Evolutionary conservation across 2,888 invertebrate species (phyloP).

Genomic region (Andrena bucephala): DNA sequence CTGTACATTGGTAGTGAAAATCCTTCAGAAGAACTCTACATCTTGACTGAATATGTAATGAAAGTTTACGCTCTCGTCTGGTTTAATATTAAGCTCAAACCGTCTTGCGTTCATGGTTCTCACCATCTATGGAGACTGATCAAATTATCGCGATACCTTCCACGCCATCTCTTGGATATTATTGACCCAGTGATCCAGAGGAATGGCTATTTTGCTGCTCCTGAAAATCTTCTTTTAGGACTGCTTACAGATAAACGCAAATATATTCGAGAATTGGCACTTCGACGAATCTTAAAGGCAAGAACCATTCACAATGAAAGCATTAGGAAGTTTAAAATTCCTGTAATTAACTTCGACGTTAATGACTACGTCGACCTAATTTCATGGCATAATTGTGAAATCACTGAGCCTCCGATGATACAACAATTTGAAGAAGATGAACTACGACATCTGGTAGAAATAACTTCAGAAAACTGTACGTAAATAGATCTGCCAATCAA

Average conservation of each 20-base stretch:
- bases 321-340: conserved; percentile 4
- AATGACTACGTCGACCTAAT: background rate
- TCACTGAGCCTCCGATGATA: background rate
- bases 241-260: conserved; percentile 4
- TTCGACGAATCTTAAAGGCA: background rate
- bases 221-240: conserved; percentile 3
- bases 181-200: too few species aligned
- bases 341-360: conserved; percentile 1
- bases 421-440: background rate
- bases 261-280: conserved; percentile 1
- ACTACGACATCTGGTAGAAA: background rate
- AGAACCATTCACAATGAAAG: conserved; percentile 1
- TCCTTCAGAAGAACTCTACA: background rate
- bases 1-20: background rate
- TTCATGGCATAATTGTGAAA: conserved; percentile 1
- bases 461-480: background rate
- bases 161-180: too few species aligned
- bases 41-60: background rate
- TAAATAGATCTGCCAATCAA: background rate
- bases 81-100: conserved; percentile 5
- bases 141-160: too few species aligned
- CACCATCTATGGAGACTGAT: background rate
- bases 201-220: background rate
- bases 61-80: background rate
- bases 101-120: background rate